Evolutionary conservation across 2,113 vertebrate species (phyloP).

Genomic region (Hemichromis elongatus): DNA sequence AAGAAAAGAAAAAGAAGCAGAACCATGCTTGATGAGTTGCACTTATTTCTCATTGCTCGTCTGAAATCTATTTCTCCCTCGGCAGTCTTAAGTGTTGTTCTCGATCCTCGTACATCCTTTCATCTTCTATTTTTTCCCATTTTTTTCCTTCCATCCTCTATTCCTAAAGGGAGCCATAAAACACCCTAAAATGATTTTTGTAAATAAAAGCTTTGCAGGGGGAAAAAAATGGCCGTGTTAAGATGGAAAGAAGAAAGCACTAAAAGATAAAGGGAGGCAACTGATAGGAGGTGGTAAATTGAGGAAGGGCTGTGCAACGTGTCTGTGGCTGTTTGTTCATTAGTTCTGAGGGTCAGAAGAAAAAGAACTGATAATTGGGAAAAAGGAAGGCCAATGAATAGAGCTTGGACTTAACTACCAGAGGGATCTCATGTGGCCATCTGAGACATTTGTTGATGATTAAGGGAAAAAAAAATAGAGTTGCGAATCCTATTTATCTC

Average conservation of each 20-base stretch:
- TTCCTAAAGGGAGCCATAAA: constrained; percentile 40
- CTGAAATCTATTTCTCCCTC: constrained; percentile 18
- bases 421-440: not conserved
- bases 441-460: not conserved
- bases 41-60: not conserved
- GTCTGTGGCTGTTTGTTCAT: constrained; percentile 15
- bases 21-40: constrained; percentile 4
- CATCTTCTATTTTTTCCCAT: constrained; percentile 44
- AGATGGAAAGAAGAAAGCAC: constrained; percentile 38
- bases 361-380: constrained; percentile 45
- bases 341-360: constrained; percentile 19
- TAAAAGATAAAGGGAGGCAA: constrained; percentile 40
- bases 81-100: constrained; percentile 16
- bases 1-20: not conserved
- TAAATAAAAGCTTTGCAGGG: constrained; percentile 38
- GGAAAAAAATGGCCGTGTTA: not conserved
- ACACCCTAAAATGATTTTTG: constrained; percentile 37
- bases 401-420: not conserved
- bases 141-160: not conserved
- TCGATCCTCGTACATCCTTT: constrained; percentile 39
- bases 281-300: constrained; percentile 46
- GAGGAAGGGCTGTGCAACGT: constrained; percentile 4
- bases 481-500: not conserved
- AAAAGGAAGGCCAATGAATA: not conserved
- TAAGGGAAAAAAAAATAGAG: not conserved